Conservation (phyloP, 1,140 invertebrate species). For the Drosophila eugracilis region DNA sequence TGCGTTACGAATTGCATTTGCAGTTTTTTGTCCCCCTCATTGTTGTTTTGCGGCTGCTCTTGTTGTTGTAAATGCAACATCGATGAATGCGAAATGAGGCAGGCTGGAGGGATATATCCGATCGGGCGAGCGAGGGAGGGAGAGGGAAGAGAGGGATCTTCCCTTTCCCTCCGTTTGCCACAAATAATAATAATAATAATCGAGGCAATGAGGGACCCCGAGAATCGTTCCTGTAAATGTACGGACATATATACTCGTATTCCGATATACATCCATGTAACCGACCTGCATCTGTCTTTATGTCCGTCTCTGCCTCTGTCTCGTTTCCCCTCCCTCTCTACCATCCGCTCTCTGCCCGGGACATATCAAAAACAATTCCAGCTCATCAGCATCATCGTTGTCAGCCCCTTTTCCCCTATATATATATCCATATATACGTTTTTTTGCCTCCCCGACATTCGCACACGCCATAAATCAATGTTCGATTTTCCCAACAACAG, state of each 20-base stretch:
- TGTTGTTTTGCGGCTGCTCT: constrained; percentile 33
- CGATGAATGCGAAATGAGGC: constrained; percentile 71
- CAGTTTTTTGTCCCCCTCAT: constrained; percentile 47
- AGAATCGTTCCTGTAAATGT: constrained; percentile 41
- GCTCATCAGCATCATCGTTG: constrained; percentile 79
- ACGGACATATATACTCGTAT: constrained; percentile 11
- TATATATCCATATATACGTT: constrained; percentile 34
- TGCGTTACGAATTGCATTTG: constrained; percentile 82
- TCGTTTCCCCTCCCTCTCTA: constrained; percentile 26
- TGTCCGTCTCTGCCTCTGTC: constrained; percentile 28
- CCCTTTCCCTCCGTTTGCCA: constrained; percentile 44
- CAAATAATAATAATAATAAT: constrained; percentile 74
- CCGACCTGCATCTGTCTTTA: constrained; percentile 63
- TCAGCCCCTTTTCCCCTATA: constrained; percentile 50
- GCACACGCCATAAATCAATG: constrained; percentile 80
- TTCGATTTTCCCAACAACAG: constrained; percentile 74
- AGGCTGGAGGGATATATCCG: too few relatives aligned
- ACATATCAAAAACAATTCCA: constrained; percentile 81
- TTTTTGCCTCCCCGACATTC: constrained; percentile 63
- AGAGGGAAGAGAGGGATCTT: constrained; percentile 18
- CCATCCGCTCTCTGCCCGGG: constrained; percentile 21
- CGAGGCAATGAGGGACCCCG: constrained; percentile 42
- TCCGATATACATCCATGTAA: constrained; percentile 31
- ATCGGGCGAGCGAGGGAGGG: background rate
- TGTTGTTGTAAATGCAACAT: constrained; percentile 69